Evolutionary conservation across 2,797 vertebrate genomes (phyloP).

Genomic region (Acanthornis magna): DNA sequence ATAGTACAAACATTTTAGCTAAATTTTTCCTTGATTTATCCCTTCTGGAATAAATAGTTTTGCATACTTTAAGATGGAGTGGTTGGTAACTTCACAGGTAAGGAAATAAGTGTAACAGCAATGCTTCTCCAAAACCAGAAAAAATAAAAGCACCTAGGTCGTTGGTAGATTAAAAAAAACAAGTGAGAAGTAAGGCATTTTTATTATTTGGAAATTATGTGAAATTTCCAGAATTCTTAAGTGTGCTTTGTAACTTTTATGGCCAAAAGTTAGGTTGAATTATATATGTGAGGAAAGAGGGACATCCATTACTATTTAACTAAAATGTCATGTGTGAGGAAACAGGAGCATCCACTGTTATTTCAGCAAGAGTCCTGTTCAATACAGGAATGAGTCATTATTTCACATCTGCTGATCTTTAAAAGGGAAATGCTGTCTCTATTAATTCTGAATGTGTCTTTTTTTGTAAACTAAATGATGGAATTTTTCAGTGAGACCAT

Average conservation of each 20-base stretch:
- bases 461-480: neutral
- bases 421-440: conserved; percentile 16
- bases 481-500: conserved; percentile 12
- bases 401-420: conserved; percentile 65
- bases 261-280: conserved; percentile 72
- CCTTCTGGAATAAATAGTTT: neutral
- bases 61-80: neutral
- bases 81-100: neutral
- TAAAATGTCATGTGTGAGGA: conserved; percentile 29
- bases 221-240: neutral
- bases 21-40: neutral
- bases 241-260: conserved; percentile 39
- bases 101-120: neutral
- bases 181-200: neutral
- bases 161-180: neutral
- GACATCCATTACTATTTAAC: neutral
- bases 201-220: neutral
- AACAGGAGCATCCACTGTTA: neutral
- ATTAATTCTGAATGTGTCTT: conserved; percentile 6
- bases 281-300: conserved; percentile 30
- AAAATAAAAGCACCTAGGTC: neutral
- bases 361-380: neutral
- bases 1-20: neutral
- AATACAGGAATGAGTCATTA: conserved; percentile 16
- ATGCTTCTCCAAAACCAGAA: neutral